These are phyloP conservation scores for Anser brachyrhynchus DNA, from an alignment of 2,113 vertebrate genomes.

Conservation along the genomic window DNA sequence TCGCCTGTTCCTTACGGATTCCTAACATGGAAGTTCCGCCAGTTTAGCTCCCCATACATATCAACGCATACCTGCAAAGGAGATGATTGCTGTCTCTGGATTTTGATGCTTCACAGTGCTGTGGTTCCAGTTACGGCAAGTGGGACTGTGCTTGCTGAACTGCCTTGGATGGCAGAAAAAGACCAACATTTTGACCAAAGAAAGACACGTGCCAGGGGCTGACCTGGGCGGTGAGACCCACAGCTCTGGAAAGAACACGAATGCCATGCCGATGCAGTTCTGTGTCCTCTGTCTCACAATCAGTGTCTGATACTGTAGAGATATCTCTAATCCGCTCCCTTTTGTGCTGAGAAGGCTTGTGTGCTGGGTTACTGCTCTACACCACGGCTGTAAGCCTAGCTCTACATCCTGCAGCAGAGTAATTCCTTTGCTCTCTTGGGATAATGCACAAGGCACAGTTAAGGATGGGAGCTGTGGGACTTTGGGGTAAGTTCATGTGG, in stretches of 20 bases:
- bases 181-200: background rate
- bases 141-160: background rate
- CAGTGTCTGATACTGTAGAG: background rate
- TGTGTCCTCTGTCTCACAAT: background rate
- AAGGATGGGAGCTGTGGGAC: background rate
- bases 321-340: background rate
- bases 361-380: background rate
- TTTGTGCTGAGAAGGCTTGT: background rate
- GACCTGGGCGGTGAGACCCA: background rate
- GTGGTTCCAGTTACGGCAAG: background rate
- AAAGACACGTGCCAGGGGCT: background rate
- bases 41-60: background rate
- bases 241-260: background rate
- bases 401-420: background rate
- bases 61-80: background rate
- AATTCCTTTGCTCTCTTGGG: background rate
- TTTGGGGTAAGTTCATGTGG: background rate
- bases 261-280: background rate
- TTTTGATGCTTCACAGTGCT: background rate
- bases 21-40: background rate
- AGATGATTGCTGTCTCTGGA: background rate
- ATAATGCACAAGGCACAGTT: background rate
- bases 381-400: background rate
- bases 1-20: background rate
- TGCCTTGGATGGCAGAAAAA: background rate